phyloP scores from a whole-genome alignment of 2,113 vertebrate species.

The Illadopsis cleaveri region DNA sequence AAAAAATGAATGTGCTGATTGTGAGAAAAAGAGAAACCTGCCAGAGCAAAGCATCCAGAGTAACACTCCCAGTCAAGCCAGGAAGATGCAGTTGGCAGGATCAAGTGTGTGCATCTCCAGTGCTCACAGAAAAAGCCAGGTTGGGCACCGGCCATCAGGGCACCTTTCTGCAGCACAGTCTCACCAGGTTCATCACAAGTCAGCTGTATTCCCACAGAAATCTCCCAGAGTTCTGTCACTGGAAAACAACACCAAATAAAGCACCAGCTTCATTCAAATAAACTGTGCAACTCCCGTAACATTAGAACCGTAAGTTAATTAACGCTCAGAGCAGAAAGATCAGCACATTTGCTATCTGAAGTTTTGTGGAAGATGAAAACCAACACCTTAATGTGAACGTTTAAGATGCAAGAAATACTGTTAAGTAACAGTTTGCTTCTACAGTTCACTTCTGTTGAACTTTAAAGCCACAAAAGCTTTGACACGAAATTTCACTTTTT shows the following conservation, averaged over 20 bases:
- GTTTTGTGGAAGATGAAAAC: neutral
- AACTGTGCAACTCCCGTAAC: neutral
- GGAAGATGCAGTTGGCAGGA: neutral
- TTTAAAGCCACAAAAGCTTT: neutral
- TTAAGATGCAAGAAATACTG: neutral
- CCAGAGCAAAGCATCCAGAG: neutral
- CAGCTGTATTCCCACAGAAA: neutral
- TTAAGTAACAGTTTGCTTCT: neutral
- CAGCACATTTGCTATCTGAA: neutral
- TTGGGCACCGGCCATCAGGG: neutral
- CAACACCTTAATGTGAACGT: neutral
- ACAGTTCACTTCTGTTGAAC: neutral
- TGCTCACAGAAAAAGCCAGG: neutral
- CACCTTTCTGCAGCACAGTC: neutral
- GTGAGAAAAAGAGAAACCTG: neutral
- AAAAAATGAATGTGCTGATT: neutral
- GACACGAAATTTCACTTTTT: neutral
- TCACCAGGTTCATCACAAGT: fast-evolving
- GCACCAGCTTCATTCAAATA: neutral
- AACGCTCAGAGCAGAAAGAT: neutral
- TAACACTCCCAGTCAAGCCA: neutral
- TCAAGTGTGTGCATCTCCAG: neutral
- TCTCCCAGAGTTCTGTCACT: fast-evolving
- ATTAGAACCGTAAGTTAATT: fast-evolving
- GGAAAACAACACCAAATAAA: neutral